Evolutionary conservation across 2,888 invertebrate genomes (phyloP).

Genomic region (Epirrita christyi): DNA sequence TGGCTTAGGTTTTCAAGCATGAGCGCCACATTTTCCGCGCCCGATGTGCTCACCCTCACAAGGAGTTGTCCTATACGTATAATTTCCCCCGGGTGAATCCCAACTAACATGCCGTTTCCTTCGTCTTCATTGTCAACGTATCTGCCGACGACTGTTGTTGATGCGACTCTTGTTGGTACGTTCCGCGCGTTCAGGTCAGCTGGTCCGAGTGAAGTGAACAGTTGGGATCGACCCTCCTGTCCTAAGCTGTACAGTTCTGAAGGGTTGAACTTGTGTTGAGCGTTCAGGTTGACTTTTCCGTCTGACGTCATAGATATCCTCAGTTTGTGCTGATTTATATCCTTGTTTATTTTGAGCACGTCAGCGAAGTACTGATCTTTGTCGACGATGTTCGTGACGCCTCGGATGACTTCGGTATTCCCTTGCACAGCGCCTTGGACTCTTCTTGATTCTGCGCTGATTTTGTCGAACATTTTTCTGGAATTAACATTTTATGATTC

Average conservation of each 20-base stretch:
- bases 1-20: constrained; percentile 68
- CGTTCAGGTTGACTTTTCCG: constrained; percentile 73
- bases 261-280: constrained; percentile 72
- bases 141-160: constrained; percentile 50
- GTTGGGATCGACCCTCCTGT: constrained; percentile 58
- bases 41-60: constrained; percentile 65
- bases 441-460: constrained; percentile 81
- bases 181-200: constrained; percentile 56
- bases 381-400: constrained; percentile 78
- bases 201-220: constrained; percentile 66
- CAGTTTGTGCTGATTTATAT: constrained; percentile 78
- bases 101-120: constrained; percentile 51
- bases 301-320: constrained; percentile 78
- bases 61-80: constrained; percentile 66
- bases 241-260: constrained; percentile 64
- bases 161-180: constrained; percentile 58
- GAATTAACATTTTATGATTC: too few species aligned
- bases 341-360: constrained; percentile 80
- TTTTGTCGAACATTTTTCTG: constrained; percentile 85
- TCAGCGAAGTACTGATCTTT: constrained; percentile 84
- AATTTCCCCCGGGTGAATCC: constrained; percentile 72
- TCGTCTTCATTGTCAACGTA: constrained; percentile 58
- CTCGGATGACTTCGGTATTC: constrained; percentile 82
- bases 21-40: constrained; percentile 65
- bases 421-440: constrained; percentile 76